These are phyloP conservation scores for Panopea generosa DNA, from an alignment of 2,888 invertebrate species.

Conservation along the genomic window DNA sequence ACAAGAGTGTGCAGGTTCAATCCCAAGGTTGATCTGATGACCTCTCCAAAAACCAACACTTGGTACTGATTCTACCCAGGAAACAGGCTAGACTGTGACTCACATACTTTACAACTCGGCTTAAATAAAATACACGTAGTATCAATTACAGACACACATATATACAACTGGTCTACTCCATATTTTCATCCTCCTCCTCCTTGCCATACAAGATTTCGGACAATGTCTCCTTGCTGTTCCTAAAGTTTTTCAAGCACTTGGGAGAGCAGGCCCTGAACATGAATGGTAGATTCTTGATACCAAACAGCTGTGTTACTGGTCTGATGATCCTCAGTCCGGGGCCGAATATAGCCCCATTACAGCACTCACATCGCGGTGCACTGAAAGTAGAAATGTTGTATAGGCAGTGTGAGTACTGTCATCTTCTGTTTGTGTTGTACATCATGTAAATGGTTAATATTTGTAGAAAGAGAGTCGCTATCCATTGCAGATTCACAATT, in stretches of 20 bases:
- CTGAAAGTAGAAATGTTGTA: constrained; percentile 65
- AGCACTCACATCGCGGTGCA: constrained; percentile 79
- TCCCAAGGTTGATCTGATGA: too few species aligned
- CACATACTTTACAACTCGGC: too few species aligned
- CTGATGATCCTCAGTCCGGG: constrained; percentile 82
- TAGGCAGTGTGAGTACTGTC: too few species aligned
- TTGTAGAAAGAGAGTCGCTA: not conserved
- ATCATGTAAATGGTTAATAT: not conserved
- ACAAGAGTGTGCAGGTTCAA: too few species aligned
- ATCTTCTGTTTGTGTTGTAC: too few species aligned
- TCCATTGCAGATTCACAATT: not conserved
- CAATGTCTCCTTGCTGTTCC: constrained; percentile 69
- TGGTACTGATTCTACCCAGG: too few species aligned
- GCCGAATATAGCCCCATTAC: constrained; percentile 80
- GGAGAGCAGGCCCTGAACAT: constrained; percentile 83
- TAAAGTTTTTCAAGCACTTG: constrained; percentile 76
- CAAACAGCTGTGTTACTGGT: constrained; percentile 81
- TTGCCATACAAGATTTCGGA: constrained; percentile 72
- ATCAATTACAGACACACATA: too few species aligned
- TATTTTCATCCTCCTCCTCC: constrained; percentile 4
- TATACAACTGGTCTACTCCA: too few species aligned
- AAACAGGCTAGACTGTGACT: too few species aligned
- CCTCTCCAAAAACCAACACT: too few species aligned
- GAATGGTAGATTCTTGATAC: constrained; percentile 82
- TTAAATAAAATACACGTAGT: too few species aligned